These are phyloP conservation scores for Linnaemya tessellans DNA, from an alignment of 2,888 invertebrate species.

Conservation along the genomic window DNA sequence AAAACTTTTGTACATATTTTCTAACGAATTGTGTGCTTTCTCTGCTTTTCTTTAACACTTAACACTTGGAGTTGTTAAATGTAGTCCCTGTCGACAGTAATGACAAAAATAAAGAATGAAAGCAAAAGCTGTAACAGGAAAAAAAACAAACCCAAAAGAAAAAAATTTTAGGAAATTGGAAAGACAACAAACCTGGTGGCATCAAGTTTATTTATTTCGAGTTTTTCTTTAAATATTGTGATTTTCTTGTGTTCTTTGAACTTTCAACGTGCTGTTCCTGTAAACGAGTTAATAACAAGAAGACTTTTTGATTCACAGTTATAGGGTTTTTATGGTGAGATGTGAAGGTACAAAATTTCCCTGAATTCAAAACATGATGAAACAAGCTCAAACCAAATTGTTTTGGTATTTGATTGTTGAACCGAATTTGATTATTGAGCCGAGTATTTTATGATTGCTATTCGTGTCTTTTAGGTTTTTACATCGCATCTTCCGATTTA, in stretches of 20 bases:
- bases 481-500: no score
- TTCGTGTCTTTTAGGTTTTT: no score
- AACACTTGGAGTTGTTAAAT: not conserved
- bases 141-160: no score
- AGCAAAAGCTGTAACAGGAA: not conserved
- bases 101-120: not conserved
- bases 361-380: no score
- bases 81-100: not conserved
- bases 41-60: slow-evolving; percentile 18
- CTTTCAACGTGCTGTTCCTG: not conserved
- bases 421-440: no score
- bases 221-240: not conserved
- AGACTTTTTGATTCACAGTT: not conserved
- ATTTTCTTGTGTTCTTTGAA: not conserved
- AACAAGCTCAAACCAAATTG: no score
- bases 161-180: not conserved
- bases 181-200: not conserved
- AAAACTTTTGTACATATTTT: slow-evolving; percentile 34
- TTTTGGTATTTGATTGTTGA: no score
- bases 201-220: slow-evolving; percentile 35
- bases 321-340: not conserved
- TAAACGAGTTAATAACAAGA: slow-evolving; percentile 35
- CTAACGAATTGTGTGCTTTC: not conserved
- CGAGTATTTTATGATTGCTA: no score
- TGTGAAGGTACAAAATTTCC: no score